Evolutionary conservation across 2,888 invertebrate species (phyloP).

Genomic region (Coelinius sp.): DNA sequence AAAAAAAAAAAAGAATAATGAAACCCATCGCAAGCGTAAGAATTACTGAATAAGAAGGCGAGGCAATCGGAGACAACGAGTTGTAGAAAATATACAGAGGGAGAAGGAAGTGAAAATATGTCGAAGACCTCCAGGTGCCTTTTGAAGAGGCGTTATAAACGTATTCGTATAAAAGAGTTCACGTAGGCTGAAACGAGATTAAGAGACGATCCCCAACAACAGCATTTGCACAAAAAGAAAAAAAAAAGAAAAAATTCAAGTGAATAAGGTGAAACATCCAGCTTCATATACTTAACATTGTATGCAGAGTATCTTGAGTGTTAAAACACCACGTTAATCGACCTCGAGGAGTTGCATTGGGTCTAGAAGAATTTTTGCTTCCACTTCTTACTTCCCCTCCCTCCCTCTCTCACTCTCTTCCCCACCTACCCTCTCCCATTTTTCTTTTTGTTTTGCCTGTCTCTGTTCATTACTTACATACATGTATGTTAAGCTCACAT

Average conservation of each 20-base stretch:
- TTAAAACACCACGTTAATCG: conserved; percentile 23
- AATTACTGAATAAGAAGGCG: conserved; percentile 30
- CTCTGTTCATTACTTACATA: conserved; percentile 14
- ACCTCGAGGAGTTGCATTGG: conserved; percentile 8
- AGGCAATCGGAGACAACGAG: conserved; percentile 25
- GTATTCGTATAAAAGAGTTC: conserved; percentile 30
- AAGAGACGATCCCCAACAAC: conserved; percentile 35
- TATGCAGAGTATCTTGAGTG: conserved; percentile 39
- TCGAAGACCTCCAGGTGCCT: conserved; percentile 28
- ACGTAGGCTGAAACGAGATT: conserved; percentile 41
- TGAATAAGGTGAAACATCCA: conserved; percentile 25
- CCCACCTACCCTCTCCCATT: conserved; percentile 12
- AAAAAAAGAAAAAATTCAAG: conserved; percentile 5
- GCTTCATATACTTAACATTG: conserved; percentile 32
- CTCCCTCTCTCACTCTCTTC: no score
- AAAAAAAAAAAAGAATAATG: conserved; percentile 1
- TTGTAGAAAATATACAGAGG: conserved; percentile 4
- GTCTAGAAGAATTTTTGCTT: conserved; percentile 25
- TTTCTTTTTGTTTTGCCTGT: conserved; percentile 13
- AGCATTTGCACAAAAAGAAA: conserved; percentile 9
- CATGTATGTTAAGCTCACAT: conserved; percentile 4
- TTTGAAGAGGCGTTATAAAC: conserved; percentile 37
- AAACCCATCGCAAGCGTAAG: neutral
- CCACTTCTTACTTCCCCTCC: conserved; percentile 13
- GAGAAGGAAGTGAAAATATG: conserved; percentile 25